Evolutionary conservation across 2,888 invertebrate species (phyloP).

Genomic region (Ernsta delagoae): DNA sequence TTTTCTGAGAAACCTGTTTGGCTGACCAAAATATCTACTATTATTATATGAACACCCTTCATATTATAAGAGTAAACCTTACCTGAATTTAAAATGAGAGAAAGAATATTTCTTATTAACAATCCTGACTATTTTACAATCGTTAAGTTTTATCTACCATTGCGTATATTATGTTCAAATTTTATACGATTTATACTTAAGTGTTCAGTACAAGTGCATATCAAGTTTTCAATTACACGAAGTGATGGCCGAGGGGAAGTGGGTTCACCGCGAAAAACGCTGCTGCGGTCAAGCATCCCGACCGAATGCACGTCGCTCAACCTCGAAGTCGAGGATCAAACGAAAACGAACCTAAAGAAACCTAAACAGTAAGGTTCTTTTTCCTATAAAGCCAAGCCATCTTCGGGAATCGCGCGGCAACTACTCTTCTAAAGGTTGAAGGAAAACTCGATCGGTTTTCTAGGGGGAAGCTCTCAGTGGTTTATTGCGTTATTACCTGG

Average conservation of each 20-base stretch:
- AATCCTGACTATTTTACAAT: too few species aligned
- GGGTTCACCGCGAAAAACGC: slow-evolving; percentile 73
- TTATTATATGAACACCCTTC: too few species aligned
- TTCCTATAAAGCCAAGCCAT: slow-evolving; percentile 48
- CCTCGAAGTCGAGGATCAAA: slow-evolving; percentile 48
- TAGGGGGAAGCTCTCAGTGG: slow-evolving; percentile 82
- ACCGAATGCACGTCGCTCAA: slow-evolving; percentile 71
- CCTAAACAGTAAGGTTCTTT: slow-evolving; percentile 65
- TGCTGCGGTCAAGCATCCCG: slow-evolving; percentile 73
- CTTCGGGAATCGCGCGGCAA: slow-evolving; percentile 68
- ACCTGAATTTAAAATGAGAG: too few species aligned
- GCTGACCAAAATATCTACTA: not conserved
- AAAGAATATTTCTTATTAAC: too few species aligned
- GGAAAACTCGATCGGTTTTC: slow-evolving; percentile 84
- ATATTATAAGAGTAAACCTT: too few species aligned
- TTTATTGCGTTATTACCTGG: slow-evolving; percentile 85
- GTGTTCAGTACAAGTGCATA: slow-evolving; percentile 78
- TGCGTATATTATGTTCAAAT: too few species aligned
- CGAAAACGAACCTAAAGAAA: slow-evolving; percentile 63
- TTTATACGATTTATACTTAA: slow-evolving; percentile 65
- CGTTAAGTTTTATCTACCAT: too few species aligned
- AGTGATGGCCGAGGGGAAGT: slow-evolving; percentile 74
- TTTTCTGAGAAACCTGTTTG: not conserved
- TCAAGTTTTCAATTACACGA: slow-evolving; percentile 84
- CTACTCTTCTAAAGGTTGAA: slow-evolving; percentile 80